A percentile compares a stretch with the other conserved stretches of the same genome.
phyloP scores from a whole-genome alignment of 2,113 vertebrate genomes.

The Atherinomorus stipes region DNA sequence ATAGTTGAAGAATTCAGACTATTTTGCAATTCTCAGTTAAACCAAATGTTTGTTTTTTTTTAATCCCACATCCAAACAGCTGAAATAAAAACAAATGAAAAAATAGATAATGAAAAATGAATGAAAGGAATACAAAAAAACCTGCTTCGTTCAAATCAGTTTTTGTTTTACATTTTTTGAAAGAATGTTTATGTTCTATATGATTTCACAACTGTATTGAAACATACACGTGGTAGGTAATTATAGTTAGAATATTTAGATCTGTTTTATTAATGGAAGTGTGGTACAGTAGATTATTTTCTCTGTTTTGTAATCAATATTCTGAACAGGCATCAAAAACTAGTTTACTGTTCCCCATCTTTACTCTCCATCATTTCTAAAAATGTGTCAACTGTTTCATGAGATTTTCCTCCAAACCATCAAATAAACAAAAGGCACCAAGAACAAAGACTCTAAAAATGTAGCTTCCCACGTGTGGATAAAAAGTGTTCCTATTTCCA shows the following conservation, averaged over 20 bases:
- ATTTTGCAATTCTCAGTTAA: neutral
- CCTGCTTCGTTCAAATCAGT: too few species aligned
- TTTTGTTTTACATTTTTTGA: too few species aligned
- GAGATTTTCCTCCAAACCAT: neutral
- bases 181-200: too few species aligned
- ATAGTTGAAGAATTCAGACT: neutral
- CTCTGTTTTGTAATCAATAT: neutral
- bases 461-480: neutral
- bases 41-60: neutral
- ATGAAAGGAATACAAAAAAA: too few species aligned
- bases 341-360: neutral
- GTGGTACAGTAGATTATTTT: too few species aligned
- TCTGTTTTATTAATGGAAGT: too few species aligned
- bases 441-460: neutral
- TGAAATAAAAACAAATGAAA: neutral
- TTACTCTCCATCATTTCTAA: neutral
- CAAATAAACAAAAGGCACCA: constrained; percentile 1
- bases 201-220: too few species aligned
- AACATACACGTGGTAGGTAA: too few species aligned
- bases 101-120: too few species aligned
- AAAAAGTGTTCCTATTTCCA: neutral
- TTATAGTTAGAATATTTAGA: too few species aligned
- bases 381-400: neutral
- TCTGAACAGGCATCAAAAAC: neutral
- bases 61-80: neutral